A percentile compares a stretch with the other conserved stretches of the same genome.
These are phyloP conservation scores for Amblyraja radiata DNA, from an alignment of 2,797 vertebrate species.

Conservation along the genomic window DNA sequence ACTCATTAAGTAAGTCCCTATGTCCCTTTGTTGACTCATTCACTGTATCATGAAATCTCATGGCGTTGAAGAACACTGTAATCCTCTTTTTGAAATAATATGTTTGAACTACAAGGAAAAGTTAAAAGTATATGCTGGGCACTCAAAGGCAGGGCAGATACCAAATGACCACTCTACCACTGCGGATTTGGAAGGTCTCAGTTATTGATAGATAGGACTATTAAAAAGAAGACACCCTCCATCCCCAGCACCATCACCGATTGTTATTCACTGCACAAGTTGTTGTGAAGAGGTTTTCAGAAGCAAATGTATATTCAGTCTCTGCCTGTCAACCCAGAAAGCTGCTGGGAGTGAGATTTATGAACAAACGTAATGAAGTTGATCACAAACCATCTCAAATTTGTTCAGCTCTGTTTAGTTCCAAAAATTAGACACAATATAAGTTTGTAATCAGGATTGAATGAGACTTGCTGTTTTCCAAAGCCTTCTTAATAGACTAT, in stretches of 20 bases:
- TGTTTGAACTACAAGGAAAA: background rate
- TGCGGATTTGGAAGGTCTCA: background rate
- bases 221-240: background rate
- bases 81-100: background rate
- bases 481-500: background rate
- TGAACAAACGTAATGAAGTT: background rate
- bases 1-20: background rate
- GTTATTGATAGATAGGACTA: background rate
- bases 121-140: background rate
- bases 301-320: background rate
- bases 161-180: background rate
- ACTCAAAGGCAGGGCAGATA: background rate
- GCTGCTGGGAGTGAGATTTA: background rate
- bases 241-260: background rate
- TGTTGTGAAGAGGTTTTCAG: background rate
- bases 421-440: background rate
- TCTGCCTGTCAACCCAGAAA: background rate
- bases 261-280: background rate
- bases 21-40: background rate
- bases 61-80: background rate
- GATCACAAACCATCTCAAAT: background rate
- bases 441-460: background rate
- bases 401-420: background rate
- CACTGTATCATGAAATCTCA: too few relatives aligned
- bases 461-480: background rate